Conservation (phyloP, 2,797 vertebrate genomes). For the Onychomys leucogaster region DNA sequence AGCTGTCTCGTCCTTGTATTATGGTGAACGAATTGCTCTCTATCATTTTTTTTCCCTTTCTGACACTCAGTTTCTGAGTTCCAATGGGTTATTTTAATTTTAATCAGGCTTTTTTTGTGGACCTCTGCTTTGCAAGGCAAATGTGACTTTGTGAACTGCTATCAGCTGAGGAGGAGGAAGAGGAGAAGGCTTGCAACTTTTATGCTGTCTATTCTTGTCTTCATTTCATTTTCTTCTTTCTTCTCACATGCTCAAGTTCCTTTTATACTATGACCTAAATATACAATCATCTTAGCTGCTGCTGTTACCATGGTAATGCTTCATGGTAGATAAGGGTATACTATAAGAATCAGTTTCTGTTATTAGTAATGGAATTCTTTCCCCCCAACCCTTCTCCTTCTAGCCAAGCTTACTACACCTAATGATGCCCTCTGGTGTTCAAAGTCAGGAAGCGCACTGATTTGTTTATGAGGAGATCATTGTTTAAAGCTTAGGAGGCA, state of each 20-base stretch:
- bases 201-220: conserved; percentile 46
- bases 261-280: conserved; percentile 88
- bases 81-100: conserved; percentile 5
- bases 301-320: conserved; percentile 88
- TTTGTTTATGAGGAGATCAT: not conserved
- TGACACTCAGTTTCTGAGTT: not conserved
- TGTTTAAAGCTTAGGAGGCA: not conserved
- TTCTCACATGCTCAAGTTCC: conserved; percentile 73
- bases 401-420: not conserved
- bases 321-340: conserved; percentile 80
- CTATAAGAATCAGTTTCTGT: conserved; percentile 70
- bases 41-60: not conserved
- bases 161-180: not conserved
- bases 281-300: conserved; percentile 84
- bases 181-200: not conserved
- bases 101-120: not conserved
- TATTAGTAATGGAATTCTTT: conserved; percentile 68
- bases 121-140: not conserved
- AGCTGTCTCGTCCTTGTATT: not conserved
- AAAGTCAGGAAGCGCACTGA: not conserved
- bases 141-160: not conserved
- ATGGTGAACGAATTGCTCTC: not conserved
- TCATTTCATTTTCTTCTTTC: conserved; percentile 55
- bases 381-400: not conserved
- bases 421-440: conserved; percentile 78